phyloP scores from a whole-genome alignment of 2,797 vertebrate species.

The Denticeps clupeoides region DNA sequence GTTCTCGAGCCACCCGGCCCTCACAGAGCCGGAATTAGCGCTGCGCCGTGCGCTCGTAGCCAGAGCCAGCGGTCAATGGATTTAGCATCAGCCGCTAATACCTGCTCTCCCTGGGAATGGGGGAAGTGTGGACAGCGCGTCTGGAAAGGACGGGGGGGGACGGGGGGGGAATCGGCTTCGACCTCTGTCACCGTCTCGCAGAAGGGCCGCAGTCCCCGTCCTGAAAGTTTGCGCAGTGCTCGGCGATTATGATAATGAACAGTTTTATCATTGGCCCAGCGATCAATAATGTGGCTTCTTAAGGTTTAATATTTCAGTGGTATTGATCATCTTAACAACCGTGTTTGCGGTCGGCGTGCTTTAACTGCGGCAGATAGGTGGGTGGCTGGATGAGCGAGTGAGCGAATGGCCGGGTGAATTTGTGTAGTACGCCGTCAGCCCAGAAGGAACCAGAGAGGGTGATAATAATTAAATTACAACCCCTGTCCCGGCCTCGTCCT shows the following conservation, averaged over 20 bases:
- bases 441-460: conserved; percentile 2
- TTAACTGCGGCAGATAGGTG: conserved; percentile 58
- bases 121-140: too few relatives aligned
- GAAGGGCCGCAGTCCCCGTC: conserved; percentile 31
- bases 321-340: conserved; percentile 94
- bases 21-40: too few relatives aligned
- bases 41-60: too few relatives aligned
- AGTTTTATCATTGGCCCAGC: conserved; percentile 86
- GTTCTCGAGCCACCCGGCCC: too few relatives aligned
- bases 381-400: conserved; percentile 7
- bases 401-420: conserved; percentile 4
- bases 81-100: too few relatives aligned
- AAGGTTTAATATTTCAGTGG: conserved; percentile 95
- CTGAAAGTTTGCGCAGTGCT: conserved; percentile 51
- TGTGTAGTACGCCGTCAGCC: neutral
- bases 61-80: too few relatives aligned
- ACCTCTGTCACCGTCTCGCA: conserved; percentile 7
- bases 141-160: neutral
- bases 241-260: conserved; percentile 82
- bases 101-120: too few relatives aligned
- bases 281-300: conserved; percentile 93
- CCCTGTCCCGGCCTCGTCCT: conserved; percentile 24
- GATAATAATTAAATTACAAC: too few relatives aligned
- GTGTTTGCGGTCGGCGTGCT: conserved; percentile 72
- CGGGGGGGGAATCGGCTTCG: too few relatives aligned